phyloP scores from a whole-genome alignment of 1,140 invertebrate genomes.

The Lepidurus arcticus region DNA sequence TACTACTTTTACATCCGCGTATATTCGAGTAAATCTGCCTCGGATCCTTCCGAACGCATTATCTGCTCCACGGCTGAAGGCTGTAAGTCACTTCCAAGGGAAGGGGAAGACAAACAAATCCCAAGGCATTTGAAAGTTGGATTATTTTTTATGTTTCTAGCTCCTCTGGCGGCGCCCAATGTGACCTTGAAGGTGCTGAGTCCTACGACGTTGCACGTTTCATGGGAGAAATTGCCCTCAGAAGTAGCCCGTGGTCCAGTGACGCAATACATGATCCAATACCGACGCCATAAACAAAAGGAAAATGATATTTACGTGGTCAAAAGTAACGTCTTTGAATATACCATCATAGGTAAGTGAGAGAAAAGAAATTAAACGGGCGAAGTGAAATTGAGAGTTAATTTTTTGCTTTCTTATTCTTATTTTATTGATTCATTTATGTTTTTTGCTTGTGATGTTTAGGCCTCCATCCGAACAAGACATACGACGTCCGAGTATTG shows the following conservation, averaged over 20 bases:
- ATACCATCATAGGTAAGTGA: constrained; percentile 50
- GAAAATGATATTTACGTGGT: constrained; percentile 48
- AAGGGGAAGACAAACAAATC: too few relatives aligned
- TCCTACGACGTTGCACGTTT: constrained; percentile 52
- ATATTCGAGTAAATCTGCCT: constrained; percentile 55
- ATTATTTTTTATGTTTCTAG: constrained; percentile 43
- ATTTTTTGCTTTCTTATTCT: neutral
- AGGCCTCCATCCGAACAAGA: constrained; percentile 52
- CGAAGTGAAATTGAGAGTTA: neutral
- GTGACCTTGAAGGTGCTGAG: constrained; percentile 50
- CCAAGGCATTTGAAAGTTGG: neutral
- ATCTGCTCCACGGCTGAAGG: constrained; percentile 55
- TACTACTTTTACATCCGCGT: constrained; percentile 61
- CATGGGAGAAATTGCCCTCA: constrained; percentile 54
- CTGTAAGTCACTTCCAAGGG: constrained; percentile 45
- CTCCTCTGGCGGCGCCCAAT: constrained; percentile 53
- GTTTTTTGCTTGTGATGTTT: constrained; percentile 33
- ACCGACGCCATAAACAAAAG: constrained; percentile 49
- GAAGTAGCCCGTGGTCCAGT: constrained; percentile 55
- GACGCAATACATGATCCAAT: constrained; percentile 57
- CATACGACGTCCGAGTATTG: constrained; percentile 55
- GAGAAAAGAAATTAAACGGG: constrained; percentile 29
- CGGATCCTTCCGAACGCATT: constrained; percentile 56
- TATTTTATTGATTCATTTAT: constrained; percentile 9
- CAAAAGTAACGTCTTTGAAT: constrained; percentile 45